Evolutionary conservation across 2,888 invertebrate genomes (phyloP), one percentile per base, ranked within the genome.

Genomic region (Lasius fuliginosus): DNA sequence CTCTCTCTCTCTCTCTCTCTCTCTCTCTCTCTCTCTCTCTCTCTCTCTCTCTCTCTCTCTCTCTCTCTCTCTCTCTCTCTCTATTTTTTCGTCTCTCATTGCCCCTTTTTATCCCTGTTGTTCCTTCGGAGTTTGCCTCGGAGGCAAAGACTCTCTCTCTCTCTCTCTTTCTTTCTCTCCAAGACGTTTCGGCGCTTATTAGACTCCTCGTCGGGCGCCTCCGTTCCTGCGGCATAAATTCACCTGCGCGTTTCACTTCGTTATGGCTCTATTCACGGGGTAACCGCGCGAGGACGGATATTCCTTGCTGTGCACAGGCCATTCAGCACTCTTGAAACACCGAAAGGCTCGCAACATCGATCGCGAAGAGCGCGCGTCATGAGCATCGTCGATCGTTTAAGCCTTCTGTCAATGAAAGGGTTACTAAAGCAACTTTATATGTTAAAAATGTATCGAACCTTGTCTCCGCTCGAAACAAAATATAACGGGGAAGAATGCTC

Each of bases 201-300:
- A 82, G 77, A 62, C 60, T 65, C 60, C 82, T 85, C 85, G 82
- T 85, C 76, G 86, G 60, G 46, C 79, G 73, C 79, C 79, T 91
- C 90, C 92, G 91, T 91, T 92, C 91, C 91, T 91, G 91, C 87
- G 86, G 92, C 92, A 92, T 92, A 93, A 93, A 93, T 93, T 93
- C 92, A 92, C 92, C 92, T 92, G 91, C 90, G 89, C 92, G 90
- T 92, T 93, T 92, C 92, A 90, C 92, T 92, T 93, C 93, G 92
- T 93, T 93, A 93, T 92, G 92, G 90, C 92, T 93, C 92, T 93
- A 93, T 93, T 92, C 93, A 92, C 90, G 86, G 87, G 86, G 87
- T 92, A 91, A 91, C 91, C 87, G 87, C 90, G 85, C 89, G 85
- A 87, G 90, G 87, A 90, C 90, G 90, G 89, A 90, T 90, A 90